Conservation (phyloP, 1,140 invertebrate species). For the Reticulitermes speratus region DNA sequence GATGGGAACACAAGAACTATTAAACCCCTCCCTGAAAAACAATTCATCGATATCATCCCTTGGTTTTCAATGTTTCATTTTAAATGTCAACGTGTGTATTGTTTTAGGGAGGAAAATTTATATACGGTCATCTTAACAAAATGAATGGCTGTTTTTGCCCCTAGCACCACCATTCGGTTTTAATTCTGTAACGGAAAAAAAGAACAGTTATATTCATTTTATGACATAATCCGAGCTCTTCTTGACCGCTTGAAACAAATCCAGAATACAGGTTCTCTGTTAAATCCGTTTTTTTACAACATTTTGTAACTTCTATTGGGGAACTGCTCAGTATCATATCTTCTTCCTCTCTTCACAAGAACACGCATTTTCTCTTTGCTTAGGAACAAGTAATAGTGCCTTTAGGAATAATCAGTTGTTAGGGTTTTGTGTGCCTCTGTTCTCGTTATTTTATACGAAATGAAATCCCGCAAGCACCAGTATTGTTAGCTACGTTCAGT, state of each 20-base stretch:
- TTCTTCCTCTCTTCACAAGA: neutral
- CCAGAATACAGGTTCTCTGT: neutral
- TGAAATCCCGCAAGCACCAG: neutral
- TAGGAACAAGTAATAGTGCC: neutral
- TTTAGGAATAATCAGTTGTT: neutral
- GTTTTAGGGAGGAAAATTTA: neutral
- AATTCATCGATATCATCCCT: neutral
- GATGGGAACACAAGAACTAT: too few species aligned
- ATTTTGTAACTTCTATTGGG: neutral
- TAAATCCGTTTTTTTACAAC: neutral
- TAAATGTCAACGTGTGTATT: neutral
- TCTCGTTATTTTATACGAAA: neutral
- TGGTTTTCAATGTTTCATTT: conserved; percentile 7
- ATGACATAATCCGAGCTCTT: neutral
- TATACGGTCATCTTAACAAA: neutral
- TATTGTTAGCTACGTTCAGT: neutral
- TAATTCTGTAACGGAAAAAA: neutral
- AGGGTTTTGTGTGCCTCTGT: neutral
- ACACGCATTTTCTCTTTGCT: neutral
- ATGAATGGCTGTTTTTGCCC: conserved; percentile 4
- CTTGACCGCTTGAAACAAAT: neutral
- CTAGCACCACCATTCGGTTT: neutral
- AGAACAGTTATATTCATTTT: neutral
- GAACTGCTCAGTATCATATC: neutral
- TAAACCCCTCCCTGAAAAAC: neutral